Percentiles rank a stretch among this genome's conserved stretches.
phyloP scores from a whole-genome alignment of 2,888 invertebrate genomes.

The Caenorhabditis sinica region DNA sequence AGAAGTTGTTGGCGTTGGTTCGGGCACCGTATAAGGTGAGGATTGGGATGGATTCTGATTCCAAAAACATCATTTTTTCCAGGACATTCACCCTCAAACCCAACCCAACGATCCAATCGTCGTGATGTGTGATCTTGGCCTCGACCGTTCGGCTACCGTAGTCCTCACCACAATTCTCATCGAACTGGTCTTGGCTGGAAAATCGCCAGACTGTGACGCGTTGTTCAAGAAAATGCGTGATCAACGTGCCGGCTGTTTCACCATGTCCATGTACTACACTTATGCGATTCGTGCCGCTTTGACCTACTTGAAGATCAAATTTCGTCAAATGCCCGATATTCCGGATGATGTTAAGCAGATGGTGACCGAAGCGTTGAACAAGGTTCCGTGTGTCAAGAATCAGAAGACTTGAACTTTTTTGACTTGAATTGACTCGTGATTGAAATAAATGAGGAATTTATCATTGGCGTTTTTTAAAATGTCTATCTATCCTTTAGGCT shows the following conservation, averaged over 20 bases:
- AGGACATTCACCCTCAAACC: conserved; percentile 6
- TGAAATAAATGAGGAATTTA: too few species aligned
- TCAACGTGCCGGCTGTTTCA: conserved; percentile 36
- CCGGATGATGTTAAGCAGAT: conserved; percentile 1
- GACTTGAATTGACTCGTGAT: too few species aligned
- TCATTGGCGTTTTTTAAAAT: too few species aligned
- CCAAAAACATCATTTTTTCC: not conserved
- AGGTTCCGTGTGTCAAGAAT: conserved; percentile 33
- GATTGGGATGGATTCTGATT: too few species aligned
- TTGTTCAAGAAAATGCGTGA: conserved; percentile 41
- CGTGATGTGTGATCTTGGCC: conserved; percentile 48
- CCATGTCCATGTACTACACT: conserved; percentile 39
- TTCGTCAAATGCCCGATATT: conserved; percentile 8
- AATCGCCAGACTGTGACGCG: conserved; percentile 19
- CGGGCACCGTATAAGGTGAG: conserved; percentile 40
- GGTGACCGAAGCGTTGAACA: not conserved
- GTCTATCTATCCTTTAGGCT: too few species aligned
- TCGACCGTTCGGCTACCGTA: conserved; percentile 51
- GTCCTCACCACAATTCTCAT: conserved; percentile 45
- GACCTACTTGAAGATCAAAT: conserved; percentile 32
- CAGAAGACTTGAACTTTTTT: too few species aligned
- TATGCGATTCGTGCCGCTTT: conserved; percentile 42
- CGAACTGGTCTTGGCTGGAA: conserved; percentile 33
- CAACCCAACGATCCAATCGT: conserved; percentile 30
- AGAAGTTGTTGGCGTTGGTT: conserved; percentile 44